Base-by-base conservation (phyloP, 2,888 invertebrate genomes). In the Cheilosia impressa region DNA sequence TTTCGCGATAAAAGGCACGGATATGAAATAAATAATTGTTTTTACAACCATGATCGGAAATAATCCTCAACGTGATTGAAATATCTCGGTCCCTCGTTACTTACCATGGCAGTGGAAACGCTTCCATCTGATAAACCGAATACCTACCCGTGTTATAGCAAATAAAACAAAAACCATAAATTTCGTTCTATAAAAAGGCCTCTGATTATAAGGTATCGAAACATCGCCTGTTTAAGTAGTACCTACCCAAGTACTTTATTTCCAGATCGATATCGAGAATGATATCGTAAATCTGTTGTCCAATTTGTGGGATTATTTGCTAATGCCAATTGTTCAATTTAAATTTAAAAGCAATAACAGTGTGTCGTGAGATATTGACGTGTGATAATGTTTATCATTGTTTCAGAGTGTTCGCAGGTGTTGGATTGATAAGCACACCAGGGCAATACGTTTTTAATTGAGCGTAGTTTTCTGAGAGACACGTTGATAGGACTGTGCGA, bases 341-440 rank as follows among this genome's bases (percentile, higher is more conserved):
- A 41, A 72, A 65, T 50, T 76, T 68, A 45, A 55, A 75, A 55
- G 52, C 75, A 68, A 68, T 22, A 60, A 66, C 68, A 52, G n/a
- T 52, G 50, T 55, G 13, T 69, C 31, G 38, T 38, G 60, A 76
- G 72, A 85, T 76, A 85, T n/a, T 62, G 62, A 60, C 60, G n/a
- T 53, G 66, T 43, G 72, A 77, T 85, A 80, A 76, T 75, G 69
- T 77, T 72, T 81, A 60, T 81, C 80, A 85, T 76, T 76, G 55
- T 68, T 55, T 45, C 60, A 57, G 43, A 53, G 60, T 38, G 71
- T 71, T 76, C 52, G 27, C 47, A 77, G 62, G 81, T 77, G 57
- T 52, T 5, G 80, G 63, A 77, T 52, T 68, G 85, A 85, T 85
- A 85, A 85, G 76, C 47, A 22, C 38, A 41, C 50, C 55, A 38